Base-by-base conservation (phyloP, 2,888 invertebrate genomes). In the Eristalis pertinax region DNA sequence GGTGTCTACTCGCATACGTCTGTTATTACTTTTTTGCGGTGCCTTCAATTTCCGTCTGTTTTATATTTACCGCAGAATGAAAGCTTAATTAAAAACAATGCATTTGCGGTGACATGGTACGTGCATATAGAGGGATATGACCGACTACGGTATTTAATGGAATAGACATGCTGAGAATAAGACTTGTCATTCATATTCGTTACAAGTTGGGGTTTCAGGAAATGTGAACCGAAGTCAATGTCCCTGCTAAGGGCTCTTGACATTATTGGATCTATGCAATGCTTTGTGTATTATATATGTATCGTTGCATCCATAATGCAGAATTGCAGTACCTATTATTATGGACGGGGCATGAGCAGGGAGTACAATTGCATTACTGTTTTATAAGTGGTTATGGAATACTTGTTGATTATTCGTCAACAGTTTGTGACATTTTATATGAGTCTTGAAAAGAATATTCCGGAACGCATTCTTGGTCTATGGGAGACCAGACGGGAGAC, bases 41-140 rank as follows among this genome's bases (percentile, higher is more conserved):
- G 79, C 84, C 80, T 80, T 84, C 84, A 84, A 87, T 87, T 84
- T 87, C 84, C 87, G 87, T 87, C 70, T 84, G 87, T 84, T 87
- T 87, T 79, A 84, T 76, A 87, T 87, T 87, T 84, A 87, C 87
- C 87, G 60, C 87, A 87, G 80, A 87, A 76, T 87, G 84, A 87
- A 87, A 87, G 87, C 87, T 87, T 87, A 87, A 87, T 87, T 87
- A 87, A 87, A 87, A 87, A 80, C 87, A 87, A 87, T 87, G 79
- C 87, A 84, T 87, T 87, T 87, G 87, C 63, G 87, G 87, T 87
- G 84, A 80, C 84, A 80, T 80, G 73, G 26, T 60, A 60, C 15
- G 60, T 60, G 60, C 60, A 60, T 50, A 50, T 50, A 8, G 19
- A 19, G 19, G 19, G 50, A 50, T 4, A 50, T 19, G 50, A 50